Conservation (phyloP, 2,113 vertebrate species). For the Jacana jacana region DNA sequence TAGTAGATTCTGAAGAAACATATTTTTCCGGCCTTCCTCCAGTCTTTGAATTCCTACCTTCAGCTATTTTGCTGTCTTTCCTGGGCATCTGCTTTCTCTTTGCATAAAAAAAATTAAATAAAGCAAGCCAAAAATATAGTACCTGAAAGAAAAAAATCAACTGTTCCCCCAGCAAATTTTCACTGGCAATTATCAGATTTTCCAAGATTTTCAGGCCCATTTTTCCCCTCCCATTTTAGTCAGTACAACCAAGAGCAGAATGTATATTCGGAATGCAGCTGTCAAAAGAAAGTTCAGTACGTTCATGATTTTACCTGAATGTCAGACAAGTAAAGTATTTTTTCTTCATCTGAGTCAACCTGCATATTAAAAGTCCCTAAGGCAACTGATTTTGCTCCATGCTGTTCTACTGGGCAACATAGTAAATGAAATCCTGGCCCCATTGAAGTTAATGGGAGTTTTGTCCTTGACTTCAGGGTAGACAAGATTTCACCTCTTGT, state of each 20-base stretch:
- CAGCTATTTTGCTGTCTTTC: background rate
- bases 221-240: background rate
- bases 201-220: background rate
- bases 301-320: background rate
- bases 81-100: background rate
- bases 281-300: background rate
- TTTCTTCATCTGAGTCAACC: background rate
- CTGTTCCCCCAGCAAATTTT: background rate
- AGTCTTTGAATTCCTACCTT: background rate
- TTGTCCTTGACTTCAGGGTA: background rate
- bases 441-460: background rate
- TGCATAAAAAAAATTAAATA: background rate
- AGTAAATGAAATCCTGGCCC: background rate
- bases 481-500: background rate
- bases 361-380: background rate
- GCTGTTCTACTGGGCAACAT: background rate
- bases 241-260: background rate
- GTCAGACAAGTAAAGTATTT: background rate
- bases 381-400: background rate
- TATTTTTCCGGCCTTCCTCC: background rate
- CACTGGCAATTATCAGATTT: background rate
- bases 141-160: background rate
- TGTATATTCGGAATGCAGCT: accelerated
- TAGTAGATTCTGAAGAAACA: background rate
- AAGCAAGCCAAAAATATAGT: background rate